A percentile compares a stretch with the other conserved stretches of the same genome.
Evolutionary conservation across 2,888 invertebrate genomes (phyloP).

Genomic region (Archips xylosteana): DNA sequence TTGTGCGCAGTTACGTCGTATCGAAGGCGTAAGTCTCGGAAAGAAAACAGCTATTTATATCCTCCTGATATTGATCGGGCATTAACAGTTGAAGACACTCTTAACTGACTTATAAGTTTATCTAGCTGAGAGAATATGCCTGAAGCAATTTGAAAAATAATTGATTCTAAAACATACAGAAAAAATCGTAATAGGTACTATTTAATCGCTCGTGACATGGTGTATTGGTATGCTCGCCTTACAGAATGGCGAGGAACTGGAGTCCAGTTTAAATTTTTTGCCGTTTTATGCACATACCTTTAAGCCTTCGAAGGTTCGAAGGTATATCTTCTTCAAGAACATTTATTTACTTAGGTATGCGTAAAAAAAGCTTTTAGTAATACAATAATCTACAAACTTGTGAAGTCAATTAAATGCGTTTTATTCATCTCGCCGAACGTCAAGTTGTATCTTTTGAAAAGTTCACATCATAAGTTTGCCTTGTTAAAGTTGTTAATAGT

Average conservation of each 20-base stretch:
- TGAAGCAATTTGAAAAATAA: too few relatives aligned
- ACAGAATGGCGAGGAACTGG: too few relatives aligned
- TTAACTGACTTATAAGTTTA: not conserved
- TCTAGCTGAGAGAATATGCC: not conserved
- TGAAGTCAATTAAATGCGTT: not conserved
- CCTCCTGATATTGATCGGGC: not conserved
- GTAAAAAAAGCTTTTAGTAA: not conserved
- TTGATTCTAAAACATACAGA: too few relatives aligned
- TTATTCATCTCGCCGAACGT: conserved; percentile 1
- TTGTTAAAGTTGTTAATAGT: not conserved
- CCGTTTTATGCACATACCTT: too few relatives aligned
- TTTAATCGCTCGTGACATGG: too few relatives aligned
- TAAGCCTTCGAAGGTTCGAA: too few relatives aligned
- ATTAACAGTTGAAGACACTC: not conserved
- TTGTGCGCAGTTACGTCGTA: not conserved
- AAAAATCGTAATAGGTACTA: too few relatives aligned
- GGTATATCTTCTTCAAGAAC: not conserved
- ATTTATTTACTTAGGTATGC: not conserved
- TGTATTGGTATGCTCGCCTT: too few relatives aligned
- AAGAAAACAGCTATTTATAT: not conserved
- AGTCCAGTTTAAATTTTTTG: too few relatives aligned
- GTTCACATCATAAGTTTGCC: conserved; percentile 3
- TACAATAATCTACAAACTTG: conserved; percentile 13
- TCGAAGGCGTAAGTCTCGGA: conserved; percentile 10
- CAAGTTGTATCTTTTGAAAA: conserved; percentile 4